Evolutionary conservation across 2,888 invertebrate species (phyloP).

Genomic region (Drosophila fulvimacula): DNA sequence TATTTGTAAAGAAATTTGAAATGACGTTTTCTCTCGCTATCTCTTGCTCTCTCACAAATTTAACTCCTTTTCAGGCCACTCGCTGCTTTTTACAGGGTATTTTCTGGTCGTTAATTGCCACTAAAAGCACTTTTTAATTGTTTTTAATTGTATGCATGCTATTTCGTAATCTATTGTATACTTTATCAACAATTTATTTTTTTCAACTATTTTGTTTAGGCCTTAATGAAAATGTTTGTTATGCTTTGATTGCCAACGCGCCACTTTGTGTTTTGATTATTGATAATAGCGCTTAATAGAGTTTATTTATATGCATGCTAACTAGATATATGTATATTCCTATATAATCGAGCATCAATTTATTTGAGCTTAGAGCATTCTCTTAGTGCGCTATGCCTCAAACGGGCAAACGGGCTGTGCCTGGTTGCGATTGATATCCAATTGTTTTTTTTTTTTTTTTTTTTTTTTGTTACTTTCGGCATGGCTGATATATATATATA

Average conservation of each 20-base stretch:
- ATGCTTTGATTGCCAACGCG: not conserved
- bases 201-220: not conserved
- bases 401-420: fast-evolving
- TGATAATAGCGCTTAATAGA: not conserved
- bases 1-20: not conserved
- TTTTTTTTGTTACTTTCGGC: slow-evolving; percentile 24
- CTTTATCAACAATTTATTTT: no score
- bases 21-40: not conserved
- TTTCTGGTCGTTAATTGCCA: not conserved
- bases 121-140: not conserved
- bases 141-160: not conserved
- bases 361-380: slow-evolving; percentile 2
- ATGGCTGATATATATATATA: not conserved
- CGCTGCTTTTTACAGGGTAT: not conserved
- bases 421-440: slow-evolving; percentile 36
- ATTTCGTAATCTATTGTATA: not conserved
- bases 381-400: not conserved
- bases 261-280: not conserved
- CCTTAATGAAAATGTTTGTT: slow-evolving; percentile 2
- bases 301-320: not conserved
- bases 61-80: not conserved
- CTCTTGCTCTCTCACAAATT: not conserved
- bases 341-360: not conserved
- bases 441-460: slow-evolving; percentile 30
- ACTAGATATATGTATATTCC: no score